Conservation (phyloP, 37 sponge, comb jelly and placozoan species). For the Halisarca cf. caerulea region DNA sequence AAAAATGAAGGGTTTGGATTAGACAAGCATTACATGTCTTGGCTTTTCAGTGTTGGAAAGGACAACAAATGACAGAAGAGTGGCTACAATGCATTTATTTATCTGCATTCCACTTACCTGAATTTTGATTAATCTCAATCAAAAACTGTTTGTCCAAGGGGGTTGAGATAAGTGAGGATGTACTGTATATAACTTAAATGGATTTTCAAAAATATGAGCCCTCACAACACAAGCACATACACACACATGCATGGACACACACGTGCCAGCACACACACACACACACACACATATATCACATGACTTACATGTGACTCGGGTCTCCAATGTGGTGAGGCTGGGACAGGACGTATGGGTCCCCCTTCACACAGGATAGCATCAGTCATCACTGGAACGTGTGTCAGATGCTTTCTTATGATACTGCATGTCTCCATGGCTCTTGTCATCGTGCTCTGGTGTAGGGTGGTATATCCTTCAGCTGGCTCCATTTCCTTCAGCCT, state of each 20-base stretch:
- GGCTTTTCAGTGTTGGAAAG: too few relatives aligned
- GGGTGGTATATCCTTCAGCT: not conserved
- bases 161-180: too few relatives aligned
- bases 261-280: not conserved
- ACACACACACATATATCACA: not conserved
- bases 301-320: constrained; percentile 78
- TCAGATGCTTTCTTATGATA: constrained; percentile 52
- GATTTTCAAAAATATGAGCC: too few relatives aligned
- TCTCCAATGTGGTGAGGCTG: constrained; percentile 68
- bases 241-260: too few relatives aligned
- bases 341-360: constrained; percentile 87
- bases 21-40: too few relatives aligned
- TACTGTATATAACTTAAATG: too few relatives aligned
- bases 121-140: too few relatives aligned
- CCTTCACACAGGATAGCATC: constrained; percentile 88
- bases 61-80: too few relatives aligned
- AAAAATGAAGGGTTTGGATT: too few relatives aligned
- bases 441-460: constrained; percentile 84
- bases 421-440: constrained; percentile 77
- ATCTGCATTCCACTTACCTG: too few relatives aligned
- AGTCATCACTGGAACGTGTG: constrained; percentile 71
- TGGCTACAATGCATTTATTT: too few relatives aligned
- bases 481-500: constrained; percentile 69
- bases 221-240: not conserved
- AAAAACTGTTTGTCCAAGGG: too few relatives aligned